phyloP scores from a whole-genome alignment of 2,797 vertebrate genomes.

The Danio kyathit region DNA sequence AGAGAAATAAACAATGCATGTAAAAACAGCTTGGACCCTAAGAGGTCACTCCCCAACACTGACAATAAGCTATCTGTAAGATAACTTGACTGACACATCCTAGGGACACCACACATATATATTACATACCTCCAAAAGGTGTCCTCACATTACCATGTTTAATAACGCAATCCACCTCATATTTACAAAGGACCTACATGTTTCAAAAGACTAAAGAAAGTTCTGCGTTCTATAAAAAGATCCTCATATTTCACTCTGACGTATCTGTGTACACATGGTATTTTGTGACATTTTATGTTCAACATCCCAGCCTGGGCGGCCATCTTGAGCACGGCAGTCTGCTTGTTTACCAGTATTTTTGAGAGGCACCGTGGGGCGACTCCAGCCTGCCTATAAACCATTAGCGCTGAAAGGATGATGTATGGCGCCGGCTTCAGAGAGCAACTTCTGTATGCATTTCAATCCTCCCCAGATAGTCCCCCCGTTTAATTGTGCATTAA shows the following conservation, averaged over 20 bases:
- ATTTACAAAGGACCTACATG: neutral
- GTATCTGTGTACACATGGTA: neutral
- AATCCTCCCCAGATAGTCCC: conserved; percentile 53
- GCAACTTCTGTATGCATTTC: conserved; percentile 85
- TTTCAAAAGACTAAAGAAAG: conserved; percentile 7
- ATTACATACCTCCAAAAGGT: no score
- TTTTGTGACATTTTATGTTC: conserved; percentile 36
- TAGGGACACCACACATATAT: no score
- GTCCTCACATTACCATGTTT: no score
- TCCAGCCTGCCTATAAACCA: conserved; percentile 78
- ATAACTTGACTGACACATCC: no score
- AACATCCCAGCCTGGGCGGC: conserved; percentile 15
- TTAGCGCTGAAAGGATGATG: conserved; percentile 86
- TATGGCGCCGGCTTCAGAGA: conserved; percentile 82
- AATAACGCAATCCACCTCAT: neutral
- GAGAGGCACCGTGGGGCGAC: conserved; percentile 71
- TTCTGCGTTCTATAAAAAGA: neutral
- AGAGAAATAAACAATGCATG: no score
- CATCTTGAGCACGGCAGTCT: conserved; percentile 45
- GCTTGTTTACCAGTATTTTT: conserved; percentile 72
- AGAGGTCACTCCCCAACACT: no score
- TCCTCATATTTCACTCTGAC: neutral
- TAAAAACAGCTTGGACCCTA: no score
- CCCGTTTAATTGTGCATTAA: conserved; percentile 91
- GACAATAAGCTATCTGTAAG: no score